These are phyloP conservation scores for Salvelinus namaycush DNA, from an alignment of 2,113 vertebrate genomes.

Conservation along the genomic window DNA sequence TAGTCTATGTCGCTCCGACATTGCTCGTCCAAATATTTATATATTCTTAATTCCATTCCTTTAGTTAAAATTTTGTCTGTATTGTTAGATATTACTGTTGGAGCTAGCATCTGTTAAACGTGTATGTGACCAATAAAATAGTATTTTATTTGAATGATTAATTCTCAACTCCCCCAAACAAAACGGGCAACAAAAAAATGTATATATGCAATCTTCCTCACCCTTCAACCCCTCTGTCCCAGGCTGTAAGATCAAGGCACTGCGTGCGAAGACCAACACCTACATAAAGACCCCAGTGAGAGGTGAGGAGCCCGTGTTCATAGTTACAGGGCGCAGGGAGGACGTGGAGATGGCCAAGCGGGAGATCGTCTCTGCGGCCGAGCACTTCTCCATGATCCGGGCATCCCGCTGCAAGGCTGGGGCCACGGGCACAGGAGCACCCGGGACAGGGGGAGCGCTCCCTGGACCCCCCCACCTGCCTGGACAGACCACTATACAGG, in stretches of 20 bases:
- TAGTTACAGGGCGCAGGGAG: slow-evolving; percentile 92
- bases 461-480: slow-evolving; percentile 90
- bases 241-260: slow-evolving; percentile 99
- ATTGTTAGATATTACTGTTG: too few relatives aligned
- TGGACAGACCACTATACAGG: slow-evolving; percentile 96
- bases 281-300: slow-evolving; percentile 97
- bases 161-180: too few relatives aligned
- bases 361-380: slow-evolving; percentile 92
- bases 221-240: not conserved
- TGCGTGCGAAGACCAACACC: slow-evolving; percentile 95
- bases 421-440: slow-evolving; percentile 34
- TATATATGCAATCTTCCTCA: not conserved
- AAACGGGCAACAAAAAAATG: too few relatives aligned
- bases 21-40: too few relatives aligned
- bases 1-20: too few relatives aligned
- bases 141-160: too few relatives aligned
- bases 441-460: slow-evolving; percentile 67
- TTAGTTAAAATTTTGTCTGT: too few relatives aligned
- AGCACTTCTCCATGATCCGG: slow-evolving; percentile 96
- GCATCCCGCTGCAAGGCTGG: slow-evolving; percentile 86
- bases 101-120: too few relatives aligned
- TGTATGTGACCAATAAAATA: too few relatives aligned
- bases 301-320: slow-evolving; percentile 93
- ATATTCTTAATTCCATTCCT: too few relatives aligned
- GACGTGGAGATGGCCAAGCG: slow-evolving; percentile 96